Percentiles rank a stretch among this genome's conserved stretches.
phyloP scores from a whole-genome alignment of 2,888 invertebrate genomes.

The Erynnis tages region DNA sequence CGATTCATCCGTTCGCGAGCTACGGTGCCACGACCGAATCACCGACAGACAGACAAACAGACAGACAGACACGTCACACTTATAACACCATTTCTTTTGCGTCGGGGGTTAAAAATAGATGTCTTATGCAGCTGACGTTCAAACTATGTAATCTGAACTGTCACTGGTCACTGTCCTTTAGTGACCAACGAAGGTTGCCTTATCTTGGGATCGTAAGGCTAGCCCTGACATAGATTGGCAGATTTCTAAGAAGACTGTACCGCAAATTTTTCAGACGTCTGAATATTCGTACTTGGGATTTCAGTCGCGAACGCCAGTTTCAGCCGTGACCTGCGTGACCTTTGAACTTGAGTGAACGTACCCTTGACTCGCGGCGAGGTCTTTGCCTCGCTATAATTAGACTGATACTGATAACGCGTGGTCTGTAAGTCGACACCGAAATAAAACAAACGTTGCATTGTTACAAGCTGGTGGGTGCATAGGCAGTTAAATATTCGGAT shows the following conservation, averaged over 20 bases:
- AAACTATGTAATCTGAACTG: too few species aligned
- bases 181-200: neutral
- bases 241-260: neutral
- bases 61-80: too few species aligned
- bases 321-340: constrained; percentile 66
- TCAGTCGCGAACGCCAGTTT: constrained; percentile 27
- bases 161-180: too few species aligned
- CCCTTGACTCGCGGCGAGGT: constrained; percentile 71
- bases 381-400: constrained; percentile 69
- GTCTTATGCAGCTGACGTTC: too few species aligned
- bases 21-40: too few species aligned
- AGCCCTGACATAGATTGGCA: constrained; percentile 6
- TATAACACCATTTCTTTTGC: too few species aligned
- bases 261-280: constrained; percentile 11
- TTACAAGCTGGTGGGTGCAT: neutral
- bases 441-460: constrained; percentile 4
- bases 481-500: neutral
- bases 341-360: constrained; percentile 77
- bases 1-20: too few species aligned
- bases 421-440: neutral
- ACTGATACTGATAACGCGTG: constrained; percentile 55
- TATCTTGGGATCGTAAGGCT: neutral
- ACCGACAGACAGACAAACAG: too few species aligned
- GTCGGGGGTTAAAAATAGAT: too few species aligned
- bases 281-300: constrained; percentile 24